Percentiles rank a stretch among this genome's conserved stretches.
These are phyloP conservation scores for Lota lota DNA, from an alignment of 2,113 vertebrate genomes.

Conservation along the genomic window DNA sequence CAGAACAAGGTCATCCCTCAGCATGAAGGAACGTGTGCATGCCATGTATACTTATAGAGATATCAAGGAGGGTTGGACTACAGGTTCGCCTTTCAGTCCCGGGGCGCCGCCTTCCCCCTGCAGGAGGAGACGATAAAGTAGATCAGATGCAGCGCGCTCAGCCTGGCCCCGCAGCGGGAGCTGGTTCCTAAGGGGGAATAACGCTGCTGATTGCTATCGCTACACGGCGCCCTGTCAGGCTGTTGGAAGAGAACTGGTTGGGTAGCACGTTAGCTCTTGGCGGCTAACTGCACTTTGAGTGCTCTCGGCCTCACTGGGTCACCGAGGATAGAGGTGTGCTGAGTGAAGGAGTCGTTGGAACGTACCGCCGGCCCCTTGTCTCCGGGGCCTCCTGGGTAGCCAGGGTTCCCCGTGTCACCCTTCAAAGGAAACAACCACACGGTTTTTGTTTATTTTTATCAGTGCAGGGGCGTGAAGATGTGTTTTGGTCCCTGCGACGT, in stretches of 20 bases:
- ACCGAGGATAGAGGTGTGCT: too few species aligned
- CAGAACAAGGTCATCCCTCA: neutral
- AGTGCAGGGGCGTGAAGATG: too few species aligned
- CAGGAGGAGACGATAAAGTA: neutral
- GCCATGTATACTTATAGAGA: neutral
- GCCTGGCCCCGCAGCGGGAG: too few species aligned
- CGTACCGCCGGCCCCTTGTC: constrained; percentile 36
- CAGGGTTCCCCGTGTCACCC: constrained; percentile 60
- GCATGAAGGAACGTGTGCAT: neutral
- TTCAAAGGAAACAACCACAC: constrained; percentile 21
- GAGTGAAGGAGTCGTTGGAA: neutral
- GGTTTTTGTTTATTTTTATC: too few species aligned
- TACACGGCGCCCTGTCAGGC: too few species aligned
- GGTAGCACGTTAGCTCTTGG: too few species aligned
- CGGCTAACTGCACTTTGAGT: too few species aligned
- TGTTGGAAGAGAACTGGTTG: too few species aligned
- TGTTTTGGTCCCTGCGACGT: neutral
- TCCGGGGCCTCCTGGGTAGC: constrained; percentile 54
- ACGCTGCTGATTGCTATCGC: too few species aligned
- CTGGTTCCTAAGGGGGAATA: too few species aligned
- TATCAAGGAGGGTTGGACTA: constrained; percentile 26
- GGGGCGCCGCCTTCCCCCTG: constrained; percentile 44
- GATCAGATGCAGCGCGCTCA: neutral
- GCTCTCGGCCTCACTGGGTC: too few species aligned
- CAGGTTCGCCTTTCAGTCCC: constrained; percentile 50